Evolutionary conservation across 2,113 vertebrate species (phyloP).

Genomic region (Seriola dumerili): DNA sequence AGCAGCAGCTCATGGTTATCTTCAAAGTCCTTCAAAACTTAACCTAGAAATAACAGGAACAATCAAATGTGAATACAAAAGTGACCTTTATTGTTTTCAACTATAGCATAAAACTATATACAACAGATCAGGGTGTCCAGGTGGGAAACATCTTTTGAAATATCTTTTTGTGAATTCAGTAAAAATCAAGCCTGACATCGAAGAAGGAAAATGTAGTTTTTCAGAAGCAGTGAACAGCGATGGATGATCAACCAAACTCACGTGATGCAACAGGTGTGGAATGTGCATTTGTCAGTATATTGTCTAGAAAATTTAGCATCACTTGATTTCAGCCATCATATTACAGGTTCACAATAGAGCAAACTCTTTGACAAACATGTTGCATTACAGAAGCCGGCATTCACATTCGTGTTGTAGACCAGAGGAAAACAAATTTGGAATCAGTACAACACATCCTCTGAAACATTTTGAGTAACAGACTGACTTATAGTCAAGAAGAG

Average conservation of each 20-base stretch:
- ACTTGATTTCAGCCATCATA: slow-evolving; percentile 18
- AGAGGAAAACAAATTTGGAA: background rate
- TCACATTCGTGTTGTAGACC: background rate
- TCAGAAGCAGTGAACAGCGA: slow-evolving; percentile 7
- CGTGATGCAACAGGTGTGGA: background rate
- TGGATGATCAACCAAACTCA: slow-evolving; percentile 5
- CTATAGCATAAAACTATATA: slow-evolving; percentile 32
- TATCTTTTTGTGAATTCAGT: background rate
- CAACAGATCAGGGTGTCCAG: slow-evolving; percentile 28
- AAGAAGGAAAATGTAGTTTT: slow-evolving; percentile 25
- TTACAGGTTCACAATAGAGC: slow-evolving; percentile 17
- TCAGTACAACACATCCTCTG: background rate
- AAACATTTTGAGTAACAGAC: slow-evolving; percentile 4
- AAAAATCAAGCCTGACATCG: background rate
- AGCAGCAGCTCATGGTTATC: background rate
- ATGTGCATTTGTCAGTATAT: slow-evolving; percentile 10
- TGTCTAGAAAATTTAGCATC: background rate
- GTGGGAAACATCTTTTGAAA: slow-evolving; percentile 3
- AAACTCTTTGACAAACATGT: slow-evolving; percentile 6
- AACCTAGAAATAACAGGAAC: background rate
- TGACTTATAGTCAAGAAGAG: background rate
- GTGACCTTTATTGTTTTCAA: slow-evolving; percentile 62
- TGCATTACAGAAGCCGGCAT: slow-evolving; percentile 3
- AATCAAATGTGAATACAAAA: slow-evolving; percentile 40
- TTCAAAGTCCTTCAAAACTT: background rate